Evolutionary conservation across 1,140 invertebrate species (phyloP), one percentile per base, ranked within the genome.

Genomic region (Chionoecetes opilio): DNA sequence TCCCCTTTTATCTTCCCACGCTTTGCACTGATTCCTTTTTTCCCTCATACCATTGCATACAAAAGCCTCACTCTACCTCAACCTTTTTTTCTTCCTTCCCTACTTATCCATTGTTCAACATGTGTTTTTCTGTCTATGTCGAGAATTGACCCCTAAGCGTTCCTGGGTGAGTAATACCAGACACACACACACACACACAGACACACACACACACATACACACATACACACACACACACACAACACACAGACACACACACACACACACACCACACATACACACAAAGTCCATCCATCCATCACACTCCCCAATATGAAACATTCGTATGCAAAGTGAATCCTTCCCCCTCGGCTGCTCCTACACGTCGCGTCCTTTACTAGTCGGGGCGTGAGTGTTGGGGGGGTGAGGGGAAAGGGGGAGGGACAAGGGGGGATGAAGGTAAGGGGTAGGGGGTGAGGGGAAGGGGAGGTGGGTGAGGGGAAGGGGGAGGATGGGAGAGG

Each of bases 271-370:
- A 75, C 63, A n/a, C n/a, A n/a, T 26, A 75, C 63, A 17, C 26
- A 5, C 63, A 26, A 75, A 26, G 63, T 75, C 63, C 63, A 75
- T 75, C 63, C 63, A 75, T 75, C 63, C 63, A 21, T 75, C 63
- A 75, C 63, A 75, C 63, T 11, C 63, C 6, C 63, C 63, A 75
- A 75, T 75, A 75, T 75, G 63, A 17, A 75, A 75, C 63, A 75
- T 75, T 75, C 63, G n/a, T 75, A 75, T 75, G 63, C 63, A 75
- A 75, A 75, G 63, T 75, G 63, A 21, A 75, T 75, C 63, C 63
- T 75, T 75, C 63, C n/a, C n/a, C n/a, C 63, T 75, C n/a, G 63
- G 11, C 63, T 75, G 63, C 63, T 75, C 63, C 21, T 75, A 75
- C 63, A 75, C 63, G 63, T 75, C 63, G 63, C 63, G n/a, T 75